A percentile compares a stretch with the other conserved stretches of the same genome.
Conservation (phyloP, 2,113 vertebrate species). For the Toxotes jaculatrix region DNA sequence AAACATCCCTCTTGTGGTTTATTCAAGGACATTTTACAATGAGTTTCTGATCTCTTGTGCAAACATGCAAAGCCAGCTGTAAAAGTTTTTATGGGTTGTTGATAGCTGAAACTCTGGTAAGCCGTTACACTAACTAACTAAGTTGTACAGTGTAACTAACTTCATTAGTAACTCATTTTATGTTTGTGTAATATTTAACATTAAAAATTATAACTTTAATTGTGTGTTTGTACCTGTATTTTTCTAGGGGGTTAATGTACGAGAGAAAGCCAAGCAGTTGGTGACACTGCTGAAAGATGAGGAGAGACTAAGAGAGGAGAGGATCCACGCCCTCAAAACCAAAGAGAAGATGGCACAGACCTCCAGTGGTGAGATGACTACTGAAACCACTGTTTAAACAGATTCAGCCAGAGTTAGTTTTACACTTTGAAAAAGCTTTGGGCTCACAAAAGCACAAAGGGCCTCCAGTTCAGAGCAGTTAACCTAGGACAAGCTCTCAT, state of each 20-base stretch:
- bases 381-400: not conserved
- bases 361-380: conserved; percentile 84
- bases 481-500: not conserved
- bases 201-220: not conserved
- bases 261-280: conserved; percentile 94
- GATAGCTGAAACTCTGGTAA: conserved; percentile 9
- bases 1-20: conserved; percentile 33
- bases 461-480: not conserved
- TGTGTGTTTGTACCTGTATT: not conserved
- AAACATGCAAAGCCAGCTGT: conserved; percentile 32
- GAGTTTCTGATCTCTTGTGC: conserved; percentile 42
- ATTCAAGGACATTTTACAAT: conserved; percentile 48
- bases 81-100: conserved; percentile 32
- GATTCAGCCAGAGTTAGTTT: not conserved
- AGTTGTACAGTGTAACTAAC: not conserved
- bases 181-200: not conserved
- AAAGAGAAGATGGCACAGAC: conserved; percentile 97
- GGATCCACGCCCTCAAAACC: conserved; percentile 93
- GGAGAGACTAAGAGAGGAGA: conserved; percentile 91
- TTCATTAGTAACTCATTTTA: not conserved
- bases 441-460: not conserved
- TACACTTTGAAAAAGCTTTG: conserved; percentile 3
- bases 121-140: not conserved
- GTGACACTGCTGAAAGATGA: conserved; percentile 93
- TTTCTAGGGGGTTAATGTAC: conserved; percentile 90